Base-by-base conservation (phyloP, 64 coral and sea anemone genomes). In the Montipora sp. region DNA sequence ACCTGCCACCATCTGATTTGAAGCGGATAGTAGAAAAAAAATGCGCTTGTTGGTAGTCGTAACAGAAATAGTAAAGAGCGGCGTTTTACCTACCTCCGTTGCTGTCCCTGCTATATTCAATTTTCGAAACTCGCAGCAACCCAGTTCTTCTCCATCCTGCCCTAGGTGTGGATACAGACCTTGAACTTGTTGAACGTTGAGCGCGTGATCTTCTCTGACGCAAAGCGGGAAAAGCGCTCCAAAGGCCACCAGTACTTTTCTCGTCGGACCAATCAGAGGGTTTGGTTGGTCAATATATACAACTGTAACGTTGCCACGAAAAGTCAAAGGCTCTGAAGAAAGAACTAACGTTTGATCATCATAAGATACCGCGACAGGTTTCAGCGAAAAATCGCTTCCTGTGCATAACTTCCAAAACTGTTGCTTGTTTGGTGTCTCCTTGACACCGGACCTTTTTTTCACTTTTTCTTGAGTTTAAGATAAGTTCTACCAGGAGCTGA, bases 141-240 rank as follows among this genome's bases (percentile, higher is more conserved):
- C 91, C n/a, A 93, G 76, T 45, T 3, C 77, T 71, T 78, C 75
- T 70, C n/a, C 77, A 19, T 16, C 44, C 22, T n/a, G 11, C 7
- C 16, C 53, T 7, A n/a, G 27, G n/a, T 48, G 67, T 21, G 48
- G 69, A 51, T 80, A 24, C 68, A 70, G 72, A 77, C 73, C 8
- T 19, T 61, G 74, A 1, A 84, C 46, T 44, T 74, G 59, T 45
- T 67, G 53, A 6, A 77, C 74, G n/a, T 87, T 88, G 48, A 83
- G 15, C 9, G 59, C 13, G 47, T 93, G 50, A 18, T 93, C 83
- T n/a, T 86, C 73, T 43, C 91, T 87, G 8, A 93, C 79, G 57
- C 91, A 93, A 1, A 83, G 91, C 58, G 91, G 91, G 80, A 78
- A 80, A 18, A 93, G 57, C 45, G 81, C 91, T 66, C 91, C 91